Evolutionary conservation across 1,140 invertebrate genomes (phyloP).

Genomic region (Temnothorax nylanderi): DNA sequence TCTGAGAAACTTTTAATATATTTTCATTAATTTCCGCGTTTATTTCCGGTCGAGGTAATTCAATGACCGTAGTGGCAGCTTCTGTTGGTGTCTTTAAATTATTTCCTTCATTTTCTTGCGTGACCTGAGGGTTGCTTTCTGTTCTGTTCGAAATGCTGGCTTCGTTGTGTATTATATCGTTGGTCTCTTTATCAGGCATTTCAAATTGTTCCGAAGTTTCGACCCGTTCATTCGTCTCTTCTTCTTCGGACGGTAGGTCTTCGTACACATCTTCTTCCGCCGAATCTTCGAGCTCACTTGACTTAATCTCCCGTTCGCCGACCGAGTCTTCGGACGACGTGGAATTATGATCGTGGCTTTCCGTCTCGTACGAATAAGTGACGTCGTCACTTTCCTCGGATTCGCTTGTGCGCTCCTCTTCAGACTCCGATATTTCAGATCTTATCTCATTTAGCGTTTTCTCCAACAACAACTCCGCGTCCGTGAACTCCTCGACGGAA

Average conservation of each 20-base stretch:
- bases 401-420: constrained; percentile 51
- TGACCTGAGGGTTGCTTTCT: neutral
- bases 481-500: constrained; percentile 76
- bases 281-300: constrained; percentile 37
- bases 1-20: neutral
- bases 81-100: neutral
- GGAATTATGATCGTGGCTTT: constrained; percentile 42
- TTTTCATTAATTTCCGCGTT: constrained; percentile 21
- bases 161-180: neutral
- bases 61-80: neutral
- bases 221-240: neutral
- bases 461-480: constrained; percentile 79
- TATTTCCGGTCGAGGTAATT: neutral
- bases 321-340: constrained; percentile 8
- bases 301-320: neutral
- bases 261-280: constrained; percentile 52
- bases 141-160: neutral
- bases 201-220: neutral
- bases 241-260: constrained; percentile 46
- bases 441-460: constrained; percentile 82
- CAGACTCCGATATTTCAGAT: constrained; percentile 80
- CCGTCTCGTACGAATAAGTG: constrained; percentile 51
- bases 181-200: neutral
- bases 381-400: constrained; percentile 65
- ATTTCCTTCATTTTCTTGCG: neutral